phyloP scores from a whole-genome alignment of 2,113 vertebrate species.

The Electrona antarctica region DNA sequence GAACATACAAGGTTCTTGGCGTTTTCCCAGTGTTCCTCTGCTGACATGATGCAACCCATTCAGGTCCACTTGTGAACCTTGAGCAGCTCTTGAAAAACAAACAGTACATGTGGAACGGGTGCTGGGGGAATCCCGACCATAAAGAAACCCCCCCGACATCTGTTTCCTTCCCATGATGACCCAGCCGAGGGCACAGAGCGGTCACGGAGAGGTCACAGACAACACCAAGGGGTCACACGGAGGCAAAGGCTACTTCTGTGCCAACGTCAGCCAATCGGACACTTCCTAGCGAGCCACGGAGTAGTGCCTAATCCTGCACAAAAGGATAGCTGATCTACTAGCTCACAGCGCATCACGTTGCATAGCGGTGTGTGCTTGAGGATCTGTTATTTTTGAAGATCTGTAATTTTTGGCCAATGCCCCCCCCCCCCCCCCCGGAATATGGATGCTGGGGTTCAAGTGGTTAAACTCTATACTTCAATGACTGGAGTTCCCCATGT shows the following conservation, averaged over 20 bases:
- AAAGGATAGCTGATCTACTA: too few relatives aligned
- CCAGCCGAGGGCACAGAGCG: slow-evolving; percentile 40
- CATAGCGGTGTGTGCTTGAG: too few relatives aligned
- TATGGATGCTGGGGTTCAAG: too few relatives aligned
- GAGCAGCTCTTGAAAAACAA: slow-evolving; percentile 52
- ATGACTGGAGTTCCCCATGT: too few relatives aligned
- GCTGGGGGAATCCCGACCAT: slow-evolving; percentile 32
- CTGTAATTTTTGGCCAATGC: too few relatives aligned
- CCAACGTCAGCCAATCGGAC: slow-evolving; percentile 1
- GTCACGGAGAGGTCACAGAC: slow-evolving; percentile 36
- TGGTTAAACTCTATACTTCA: too few relatives aligned
- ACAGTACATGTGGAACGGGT: slow-evolving; percentile 22
- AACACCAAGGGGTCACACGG: slow-evolving; percentile 47
- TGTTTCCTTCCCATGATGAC: slow-evolving; percentile 55
- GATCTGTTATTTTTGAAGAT: too few relatives aligned
- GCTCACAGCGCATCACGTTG: too few relatives aligned
- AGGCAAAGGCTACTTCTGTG: slow-evolving; percentile 27
- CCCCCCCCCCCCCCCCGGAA: too few relatives aligned
- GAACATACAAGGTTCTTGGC: background rate
- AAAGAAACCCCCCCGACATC: slow-evolving; percentile 52
- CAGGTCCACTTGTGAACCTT: background rate
- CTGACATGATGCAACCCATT: slow-evolving; percentile 5
- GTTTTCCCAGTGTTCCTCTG: background rate
- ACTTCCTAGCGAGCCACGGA: slow-evolving; percentile 2
- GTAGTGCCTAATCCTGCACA: too few relatives aligned